Conservation (phyloP, 2,113 vertebrate species). For the Mormyrus iriodes region DNA sequence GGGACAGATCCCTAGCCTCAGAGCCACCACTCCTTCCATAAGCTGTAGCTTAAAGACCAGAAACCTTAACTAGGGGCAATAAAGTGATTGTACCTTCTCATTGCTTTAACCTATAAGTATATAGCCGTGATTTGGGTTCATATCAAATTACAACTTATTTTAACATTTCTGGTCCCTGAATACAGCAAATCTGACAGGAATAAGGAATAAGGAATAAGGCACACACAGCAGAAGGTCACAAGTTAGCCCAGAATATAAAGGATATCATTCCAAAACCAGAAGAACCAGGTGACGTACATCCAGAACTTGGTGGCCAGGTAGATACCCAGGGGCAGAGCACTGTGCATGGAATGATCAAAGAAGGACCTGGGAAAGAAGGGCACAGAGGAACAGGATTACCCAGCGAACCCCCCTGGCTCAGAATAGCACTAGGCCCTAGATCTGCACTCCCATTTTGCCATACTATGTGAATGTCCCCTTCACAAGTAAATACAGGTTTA, state of each 20-base stretch:
- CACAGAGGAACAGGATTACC: background rate
- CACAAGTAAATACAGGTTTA: background rate
- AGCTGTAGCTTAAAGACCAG: background rate
- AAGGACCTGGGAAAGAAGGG: slow-evolving; percentile 72
- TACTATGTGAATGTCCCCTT: background rate
- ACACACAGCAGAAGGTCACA: background rate
- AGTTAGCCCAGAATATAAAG: slow-evolving; percentile 56
- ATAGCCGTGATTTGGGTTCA: background rate
- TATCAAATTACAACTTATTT: background rate
- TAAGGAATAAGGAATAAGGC: too few species aligned
- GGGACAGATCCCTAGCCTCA: too few species aligned
- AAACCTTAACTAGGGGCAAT: background rate
- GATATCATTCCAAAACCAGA: slow-evolving; percentile 99
- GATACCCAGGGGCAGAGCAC: slow-evolving; percentile 94
- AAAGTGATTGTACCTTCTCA: background rate
- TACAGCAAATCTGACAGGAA: background rate
- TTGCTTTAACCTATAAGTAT: background rate
- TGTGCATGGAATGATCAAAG: slow-evolving; percentile 99
- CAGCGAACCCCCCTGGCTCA: background rate
- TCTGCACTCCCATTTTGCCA: background rate
- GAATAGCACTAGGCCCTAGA: background rate
- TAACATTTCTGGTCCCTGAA: background rate
- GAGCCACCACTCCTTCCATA: background rate
- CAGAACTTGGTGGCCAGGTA: slow-evolving; percentile 99
- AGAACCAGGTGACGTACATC: slow-evolving; percentile 99